Percentiles rank a stretch among this genome's conserved stretches.
These are phyloP conservation scores for Ochotona curzoniae DNA, from an alignment of 2,113 vertebrate species.

Conservation along the genomic window DNA sequence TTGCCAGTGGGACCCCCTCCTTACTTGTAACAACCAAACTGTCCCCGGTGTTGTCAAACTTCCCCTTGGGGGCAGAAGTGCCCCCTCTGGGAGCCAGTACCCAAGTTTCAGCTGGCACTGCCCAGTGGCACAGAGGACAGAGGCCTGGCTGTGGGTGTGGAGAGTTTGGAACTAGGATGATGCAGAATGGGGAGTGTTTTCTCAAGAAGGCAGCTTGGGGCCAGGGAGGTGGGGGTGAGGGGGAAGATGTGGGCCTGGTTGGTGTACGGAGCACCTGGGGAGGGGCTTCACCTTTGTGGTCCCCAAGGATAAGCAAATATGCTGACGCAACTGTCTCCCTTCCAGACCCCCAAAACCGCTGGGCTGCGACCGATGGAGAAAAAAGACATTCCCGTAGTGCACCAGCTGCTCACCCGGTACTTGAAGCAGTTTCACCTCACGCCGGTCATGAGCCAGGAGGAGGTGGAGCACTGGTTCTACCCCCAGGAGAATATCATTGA, in stretches of 20 bases:
- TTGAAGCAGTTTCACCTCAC: constrained; percentile 95
- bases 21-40: neutral
- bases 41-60: neutral
- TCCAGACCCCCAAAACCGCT: constrained; percentile 92
- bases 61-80: neutral
- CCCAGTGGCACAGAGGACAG: neutral
- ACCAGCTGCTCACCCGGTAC: constrained; percentile 92
- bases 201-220: neutral
- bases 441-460: constrained; percentile 93
- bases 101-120: neutral
- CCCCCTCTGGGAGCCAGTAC: neutral
- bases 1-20: neutral
- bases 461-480: constrained; percentile 97
- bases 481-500: constrained; percentile 98
- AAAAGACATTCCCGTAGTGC: constrained; percentile 92
- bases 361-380: constrained; percentile 95
- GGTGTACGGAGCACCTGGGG: too few relatives aligned
- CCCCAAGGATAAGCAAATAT: fast-evolving
- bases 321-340: neutral
- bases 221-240: neutral
- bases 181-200: neutral
- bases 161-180: neutral
- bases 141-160: neutral
- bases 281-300: too few relatives aligned
- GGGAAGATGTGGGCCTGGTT: neutral